Conservation (phyloP, 1,140 invertebrate genomes). For the Globodera ellingtonae region DNA sequence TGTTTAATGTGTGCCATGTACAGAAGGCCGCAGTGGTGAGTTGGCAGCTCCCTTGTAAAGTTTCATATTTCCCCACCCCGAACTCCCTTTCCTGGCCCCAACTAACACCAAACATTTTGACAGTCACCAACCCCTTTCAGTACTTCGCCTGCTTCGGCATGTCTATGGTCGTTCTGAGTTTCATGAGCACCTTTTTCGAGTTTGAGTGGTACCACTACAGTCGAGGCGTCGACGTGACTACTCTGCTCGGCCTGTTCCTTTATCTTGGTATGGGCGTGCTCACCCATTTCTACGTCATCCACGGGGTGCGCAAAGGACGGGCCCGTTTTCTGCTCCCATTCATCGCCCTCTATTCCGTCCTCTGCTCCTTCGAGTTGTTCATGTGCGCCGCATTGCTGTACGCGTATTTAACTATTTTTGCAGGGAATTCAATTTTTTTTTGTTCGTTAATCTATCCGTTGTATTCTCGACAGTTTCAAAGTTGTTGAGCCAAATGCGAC, state of each 20-base stretch:
- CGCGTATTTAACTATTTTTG: conserved; percentile 1
- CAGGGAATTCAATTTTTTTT: background rate
- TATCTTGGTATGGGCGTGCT: conserved; percentile 55
- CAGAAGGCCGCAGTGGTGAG: conserved; percentile 55
- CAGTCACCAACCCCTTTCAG: conserved; percentile 39
- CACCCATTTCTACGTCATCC: conserved; percentile 53
- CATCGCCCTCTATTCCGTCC: conserved; percentile 55
- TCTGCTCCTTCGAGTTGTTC: conserved; percentile 47
- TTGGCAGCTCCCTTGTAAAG: background rate
- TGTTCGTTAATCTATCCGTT: background rate
- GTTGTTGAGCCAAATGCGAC: conserved; percentile 24
- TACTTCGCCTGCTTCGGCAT: conserved; percentile 59
- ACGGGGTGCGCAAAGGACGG: conserved; percentile 53
- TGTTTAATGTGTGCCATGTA: conserved; percentile 53
- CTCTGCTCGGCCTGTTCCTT: conserved; percentile 55
- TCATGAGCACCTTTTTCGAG: conserved; percentile 61
- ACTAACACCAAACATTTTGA: no score
- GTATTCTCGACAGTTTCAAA: conserved; percentile 37
- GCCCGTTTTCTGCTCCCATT: conserved; percentile 59
- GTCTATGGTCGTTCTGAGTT: conserved; percentile 54
- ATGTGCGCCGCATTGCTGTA: conserved; percentile 44
- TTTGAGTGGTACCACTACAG: conserved; percentile 63
- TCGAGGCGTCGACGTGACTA: conserved; percentile 56
- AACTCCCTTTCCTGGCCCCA: no score
- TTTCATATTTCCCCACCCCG: no score